Evolutionary conservation across 2,888 invertebrate species (phyloP), one percentile per base, ranked within the genome.

Genomic region (Folsomia manolachei): DNA sequence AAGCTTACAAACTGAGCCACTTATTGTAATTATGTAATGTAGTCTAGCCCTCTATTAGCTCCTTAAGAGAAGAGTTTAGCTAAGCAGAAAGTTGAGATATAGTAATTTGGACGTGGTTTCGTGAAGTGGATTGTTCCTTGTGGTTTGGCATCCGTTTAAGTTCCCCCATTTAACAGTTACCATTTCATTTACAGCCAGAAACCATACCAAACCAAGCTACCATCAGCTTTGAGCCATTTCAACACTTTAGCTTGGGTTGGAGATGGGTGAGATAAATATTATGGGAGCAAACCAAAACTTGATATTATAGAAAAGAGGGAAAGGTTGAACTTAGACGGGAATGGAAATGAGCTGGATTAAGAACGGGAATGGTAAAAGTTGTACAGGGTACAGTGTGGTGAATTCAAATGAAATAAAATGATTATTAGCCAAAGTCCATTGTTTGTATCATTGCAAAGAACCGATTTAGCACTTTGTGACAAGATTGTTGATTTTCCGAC

Each of bases 51-150:
- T n/a, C n/a, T n/a, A n/a, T n/a, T n/a, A n/a, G n/a, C n/a, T n/a
- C n/a, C n/a, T n/a, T n/a, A n/a, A n/a, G n/a, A n/a, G n/a, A 18
- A 52, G 70, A 61, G 76, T 71, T 73, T 64, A 74, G 67, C 72
- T 69, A 69, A 76, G 69, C 74, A 74, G 72, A 76, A 75, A 74
- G 76, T 72, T 69, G 71, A 75, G 69, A 72, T 25, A 66, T 27
- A 56, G 4, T 39, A 39, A 14, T 14, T 39, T 4, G 39, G 4
- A 39, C 39, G 14, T 39, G 39, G 39, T 39, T 14, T 39, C 7
- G 39, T 39, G 39, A 14, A 39, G 39, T 39, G 39, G 39, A 39
- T 39, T 14, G 7, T 39, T 39, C 39, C n/a, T n/a, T n/a, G n/a
- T n/a, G n/a, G n/a, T n/a, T n/a, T n/a, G n/a, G n/a, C n/a, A n/a